Evolutionary conservation across 2,888 invertebrate species (phyloP).

Genomic region (Lapara coniferarum): DNA sequence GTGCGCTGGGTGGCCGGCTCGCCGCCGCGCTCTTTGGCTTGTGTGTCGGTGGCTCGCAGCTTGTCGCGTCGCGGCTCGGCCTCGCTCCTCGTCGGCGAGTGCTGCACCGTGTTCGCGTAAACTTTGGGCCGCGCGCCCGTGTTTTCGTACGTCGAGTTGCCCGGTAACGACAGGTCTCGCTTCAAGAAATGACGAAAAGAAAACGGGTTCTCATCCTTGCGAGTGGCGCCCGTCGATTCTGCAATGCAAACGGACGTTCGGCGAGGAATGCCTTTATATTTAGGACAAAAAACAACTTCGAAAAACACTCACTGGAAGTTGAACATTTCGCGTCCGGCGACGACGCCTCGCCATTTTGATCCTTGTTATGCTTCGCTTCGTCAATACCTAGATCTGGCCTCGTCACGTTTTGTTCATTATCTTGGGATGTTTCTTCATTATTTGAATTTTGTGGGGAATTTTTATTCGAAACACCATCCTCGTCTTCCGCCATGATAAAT

Average conservation of each 20-base stretch:
- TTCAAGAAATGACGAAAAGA: constrained; percentile 94
- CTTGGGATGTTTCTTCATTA: constrained; percentile 63
- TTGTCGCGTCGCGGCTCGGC: constrained; percentile 66
- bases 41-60: constrained; percentile 58
- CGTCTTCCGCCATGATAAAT: constrained; percentile 82
- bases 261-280: constrained; percentile 67
- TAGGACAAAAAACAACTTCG: constrained; percentile 78
- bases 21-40: constrained; percentile 69
- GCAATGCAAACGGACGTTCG: constrained; percentile 58
- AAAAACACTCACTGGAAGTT: constrained; percentile 75
- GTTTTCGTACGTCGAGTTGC: constrained; percentile 84
- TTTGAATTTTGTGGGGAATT: constrained; percentile 76
- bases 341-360: constrained; percentile 68
- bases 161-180: constrained; percentile 83
- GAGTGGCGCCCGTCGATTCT: constrained; percentile 74
- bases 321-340: constrained; percentile 70
- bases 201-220: constrained; percentile 90
- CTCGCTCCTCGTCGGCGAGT: constrained; percentile 74
- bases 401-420: constrained; percentile 67
- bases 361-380: constrained; percentile 74
- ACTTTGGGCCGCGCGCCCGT: constrained; percentile 92
- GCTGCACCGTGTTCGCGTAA: constrained; percentile 78
- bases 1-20: constrained; percentile 60
- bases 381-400: constrained; percentile 80
- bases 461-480: constrained; percentile 80